Base-by-base conservation (phyloP, 2,797 vertebrate genomes). In the Mus spretus region DNA sequence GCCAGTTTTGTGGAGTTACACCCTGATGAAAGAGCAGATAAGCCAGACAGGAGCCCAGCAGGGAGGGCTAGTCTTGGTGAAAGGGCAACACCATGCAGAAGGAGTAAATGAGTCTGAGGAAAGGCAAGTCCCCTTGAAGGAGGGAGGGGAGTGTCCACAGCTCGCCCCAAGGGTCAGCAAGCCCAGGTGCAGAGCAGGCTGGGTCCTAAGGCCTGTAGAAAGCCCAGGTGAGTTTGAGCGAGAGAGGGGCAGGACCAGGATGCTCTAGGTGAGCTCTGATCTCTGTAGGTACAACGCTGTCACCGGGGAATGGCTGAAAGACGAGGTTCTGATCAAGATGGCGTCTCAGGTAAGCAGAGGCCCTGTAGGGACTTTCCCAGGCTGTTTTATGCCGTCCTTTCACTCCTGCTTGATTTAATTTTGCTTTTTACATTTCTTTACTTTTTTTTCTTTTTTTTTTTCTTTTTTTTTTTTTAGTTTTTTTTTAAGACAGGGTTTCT, bases 261-360 rank as follows among this genome's bases (percentile, higher is more conserved):
- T 0, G 6, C 53, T 70, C 78, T 65, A 47, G 17, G 81, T 3
- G 11, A 79, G 1, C 86, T 80, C 89, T 96, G 55, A 26, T 96
- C 88, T 97, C 93, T 96, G 17, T 98, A 99, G 99, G 97, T 99
- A 99, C 98, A 99, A 99, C 26, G 99, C 99, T 3, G 98, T 99
- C 98, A 99, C 99, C 10, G 99, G 99, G 17, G 98, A 99, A 83
- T 99, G 99, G 99, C 98, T 98, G 50, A 98, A 99, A 96, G 99
- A 99, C 88, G 98, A 99, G 95, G 98, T 99, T 61, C 98, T 99
- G 89, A 99, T 99, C 97, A 99, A 99, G 98, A 99, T 99, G 99
- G 99, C 99, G 0, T 97, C 98, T 61, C 99, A 99, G 99, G 99
- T 99, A 98, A 93, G 94, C 61, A 28, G 44, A 20, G 20, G 15